These are phyloP conservation scores for Psococerastis gibbosa DNA, from an alignment of 2,888 invertebrate species.

Conservation along the genomic window DNA sequence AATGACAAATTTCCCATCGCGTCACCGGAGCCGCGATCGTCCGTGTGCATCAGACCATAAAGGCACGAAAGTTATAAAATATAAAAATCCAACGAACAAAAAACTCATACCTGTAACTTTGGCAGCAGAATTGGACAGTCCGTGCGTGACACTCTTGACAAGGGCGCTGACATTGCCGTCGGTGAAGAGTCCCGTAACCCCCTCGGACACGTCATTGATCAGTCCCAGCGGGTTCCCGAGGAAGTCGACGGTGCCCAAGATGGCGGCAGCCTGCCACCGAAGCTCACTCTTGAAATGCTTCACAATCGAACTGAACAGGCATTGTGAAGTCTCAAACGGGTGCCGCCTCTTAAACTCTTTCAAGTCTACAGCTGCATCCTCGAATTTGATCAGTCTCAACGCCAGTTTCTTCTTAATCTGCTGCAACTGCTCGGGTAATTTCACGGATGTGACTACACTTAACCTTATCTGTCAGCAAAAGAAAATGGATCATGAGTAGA, in stretches of 20 bases:
- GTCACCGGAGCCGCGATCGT: too few relatives aligned
- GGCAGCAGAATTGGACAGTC: constrained; percentile 91
- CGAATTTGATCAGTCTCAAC: constrained; percentile 82
- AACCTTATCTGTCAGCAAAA: constrained; percentile 45
- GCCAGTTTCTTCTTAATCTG: constrained; percentile 70
- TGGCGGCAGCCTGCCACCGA: constrained; percentile 87
- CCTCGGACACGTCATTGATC: constrained; percentile 88
- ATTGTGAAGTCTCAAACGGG: constrained; percentile 79
- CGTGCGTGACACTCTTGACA: constrained; percentile 91
- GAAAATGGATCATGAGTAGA: constrained; percentile 14
- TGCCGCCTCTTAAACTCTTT: constrained; percentile 73
- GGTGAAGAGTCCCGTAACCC: constrained; percentile 73
- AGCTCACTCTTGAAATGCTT: constrained; percentile 80
- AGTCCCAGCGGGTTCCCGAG: constrained; percentile 94
- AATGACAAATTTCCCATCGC: too few relatives aligned
- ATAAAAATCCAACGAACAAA: too few relatives aligned
- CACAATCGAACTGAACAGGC: constrained; percentile 59
- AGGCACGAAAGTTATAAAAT: too few relatives aligned
- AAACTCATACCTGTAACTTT: constrained; percentile 51
- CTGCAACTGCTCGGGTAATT: constrained; percentile 55
- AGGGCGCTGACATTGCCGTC: constrained; percentile 86
- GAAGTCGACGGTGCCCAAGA: constrained; percentile 92
- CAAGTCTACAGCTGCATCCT: constrained; percentile 86
- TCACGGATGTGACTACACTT: constrained; percentile 74
- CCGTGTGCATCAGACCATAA: too few relatives aligned